These are phyloP conservation scores for Oreochromis aureus DNA, from an alignment of 2,113 vertebrate species.

Conservation along the genomic window DNA sequence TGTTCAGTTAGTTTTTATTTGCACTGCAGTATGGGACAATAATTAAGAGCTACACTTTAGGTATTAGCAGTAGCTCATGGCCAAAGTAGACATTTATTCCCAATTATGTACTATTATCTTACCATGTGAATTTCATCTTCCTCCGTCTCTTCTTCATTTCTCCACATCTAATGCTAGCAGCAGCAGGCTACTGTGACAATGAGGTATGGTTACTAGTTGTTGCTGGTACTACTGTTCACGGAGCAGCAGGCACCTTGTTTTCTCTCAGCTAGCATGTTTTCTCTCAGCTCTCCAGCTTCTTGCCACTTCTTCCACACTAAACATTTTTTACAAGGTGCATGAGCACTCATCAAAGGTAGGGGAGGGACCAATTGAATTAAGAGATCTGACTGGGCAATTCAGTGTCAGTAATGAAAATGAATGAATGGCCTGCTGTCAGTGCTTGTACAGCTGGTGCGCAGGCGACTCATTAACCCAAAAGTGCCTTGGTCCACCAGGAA, in stretches of 20 bases:
- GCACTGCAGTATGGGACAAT: too few species aligned
- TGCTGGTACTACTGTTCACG: neutral
- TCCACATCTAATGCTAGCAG: neutral
- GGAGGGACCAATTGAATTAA: neutral
- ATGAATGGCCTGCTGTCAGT: neutral
- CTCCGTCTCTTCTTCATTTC: neutral
- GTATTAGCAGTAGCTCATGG: too few species aligned
- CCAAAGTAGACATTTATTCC: neutral
- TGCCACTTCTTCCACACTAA: neutral
- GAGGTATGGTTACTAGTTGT: neutral
- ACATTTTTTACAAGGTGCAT: neutral
- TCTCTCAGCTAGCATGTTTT: neutral
- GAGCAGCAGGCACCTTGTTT: accelerated
- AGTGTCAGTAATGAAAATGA: neutral
- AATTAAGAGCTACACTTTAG: too few species aligned
- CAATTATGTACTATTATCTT: neutral
- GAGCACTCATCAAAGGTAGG: neutral
- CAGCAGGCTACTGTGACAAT: neutral
- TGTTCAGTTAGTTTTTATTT: too few species aligned
- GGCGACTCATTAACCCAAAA: neutral
- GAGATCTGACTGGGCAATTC: accelerated
- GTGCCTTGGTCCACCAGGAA: neutral
- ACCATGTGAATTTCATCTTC: neutral
- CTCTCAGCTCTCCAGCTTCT: neutral
- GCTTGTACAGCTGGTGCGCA: neutral